A percentile compares a stretch with the other conserved stretches of the same genome.
Evolutionary conservation across 2,113 vertebrate species (phyloP).

Genomic region (Nycticorax nycticorax): DNA sequence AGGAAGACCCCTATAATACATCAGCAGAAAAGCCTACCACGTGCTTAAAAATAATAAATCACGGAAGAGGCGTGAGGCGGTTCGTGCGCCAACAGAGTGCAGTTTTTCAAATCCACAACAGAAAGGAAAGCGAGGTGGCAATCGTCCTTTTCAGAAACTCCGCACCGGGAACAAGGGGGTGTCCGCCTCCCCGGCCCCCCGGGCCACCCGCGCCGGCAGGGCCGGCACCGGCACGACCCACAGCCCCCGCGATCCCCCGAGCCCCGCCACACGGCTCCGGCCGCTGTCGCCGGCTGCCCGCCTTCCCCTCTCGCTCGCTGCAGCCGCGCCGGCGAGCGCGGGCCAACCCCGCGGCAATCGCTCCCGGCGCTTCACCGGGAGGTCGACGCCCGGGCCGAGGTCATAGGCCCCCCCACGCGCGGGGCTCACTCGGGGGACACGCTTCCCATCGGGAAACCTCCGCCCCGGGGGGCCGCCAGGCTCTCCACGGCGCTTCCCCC

Average conservation of each 20-base stretch:
- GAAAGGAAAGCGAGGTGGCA: not conserved
- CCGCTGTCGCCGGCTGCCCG: not conserved
- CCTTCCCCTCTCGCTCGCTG: not conserved
- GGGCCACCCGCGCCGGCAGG: too few relatives aligned
- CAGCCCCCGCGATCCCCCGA: not conserved
- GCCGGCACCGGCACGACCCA: not conserved
- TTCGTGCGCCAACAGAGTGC: fast-evolving
- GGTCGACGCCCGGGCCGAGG: not conserved
- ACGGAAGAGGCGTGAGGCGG: not conserved
- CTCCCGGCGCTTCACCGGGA: not conserved
- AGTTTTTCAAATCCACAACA: not conserved
- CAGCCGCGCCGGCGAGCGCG: not conserved
- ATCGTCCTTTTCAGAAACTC: not conserved
- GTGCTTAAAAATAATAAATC: not conserved
- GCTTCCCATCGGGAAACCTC: not conserved
- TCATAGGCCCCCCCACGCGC: not conserved
- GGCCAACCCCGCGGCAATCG: not conserved
- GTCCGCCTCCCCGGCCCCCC: too few relatives aligned
- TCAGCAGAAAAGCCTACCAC: not conserved
- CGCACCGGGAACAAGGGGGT: not conserved
- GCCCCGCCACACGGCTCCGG: not conserved
- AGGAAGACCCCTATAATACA: fast-evolving
- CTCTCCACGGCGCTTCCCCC: not conserved
- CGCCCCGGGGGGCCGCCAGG: too few relatives aligned
- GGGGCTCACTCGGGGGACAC: not conserved